Conservation (phyloP, 1,140 invertebrate genomes). For the Drosophila cardini region DNA sequence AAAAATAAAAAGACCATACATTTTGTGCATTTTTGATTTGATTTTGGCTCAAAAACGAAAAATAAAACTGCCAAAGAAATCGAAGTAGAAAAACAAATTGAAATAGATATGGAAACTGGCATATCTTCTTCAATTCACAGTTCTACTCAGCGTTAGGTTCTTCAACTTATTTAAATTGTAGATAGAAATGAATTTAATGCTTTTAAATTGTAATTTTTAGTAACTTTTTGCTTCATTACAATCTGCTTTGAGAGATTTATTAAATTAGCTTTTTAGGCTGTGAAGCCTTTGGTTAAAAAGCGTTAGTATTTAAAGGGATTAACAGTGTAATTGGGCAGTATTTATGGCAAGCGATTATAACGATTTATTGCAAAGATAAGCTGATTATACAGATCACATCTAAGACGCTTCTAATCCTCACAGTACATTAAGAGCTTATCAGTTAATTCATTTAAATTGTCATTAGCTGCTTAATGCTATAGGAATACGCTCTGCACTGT, state of each 20-base stretch:
- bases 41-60: conserved; percentile 58
- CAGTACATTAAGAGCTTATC: background rate
- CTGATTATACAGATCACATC: background rate
- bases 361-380: background rate
- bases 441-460: background rate
- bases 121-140: background rate
- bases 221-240: background rate
- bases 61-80: conserved; percentile 3
- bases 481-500: too few relatives aligned
- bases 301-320: background rate
- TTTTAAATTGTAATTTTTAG: too few relatives aligned
- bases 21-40: conserved; percentile 76
- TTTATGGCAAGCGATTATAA: background rate
- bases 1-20: conserved; percentile 49
- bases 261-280: background rate
- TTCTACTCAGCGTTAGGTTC: background rate
- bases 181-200: too few relatives aligned
- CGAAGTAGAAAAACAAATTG: background rate
- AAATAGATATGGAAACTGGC: background rate
- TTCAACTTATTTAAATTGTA: conserved; percentile 28
- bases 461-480: too few relatives aligned
- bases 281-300: background rate
- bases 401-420: background rate
- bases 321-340: background rate
- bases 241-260: background rate